Evolutionary conservation across 2,113 vertebrate species (phyloP), one percentile per base, ranked within the genome.

Genomic region (Tupaia chinensis): DNA sequence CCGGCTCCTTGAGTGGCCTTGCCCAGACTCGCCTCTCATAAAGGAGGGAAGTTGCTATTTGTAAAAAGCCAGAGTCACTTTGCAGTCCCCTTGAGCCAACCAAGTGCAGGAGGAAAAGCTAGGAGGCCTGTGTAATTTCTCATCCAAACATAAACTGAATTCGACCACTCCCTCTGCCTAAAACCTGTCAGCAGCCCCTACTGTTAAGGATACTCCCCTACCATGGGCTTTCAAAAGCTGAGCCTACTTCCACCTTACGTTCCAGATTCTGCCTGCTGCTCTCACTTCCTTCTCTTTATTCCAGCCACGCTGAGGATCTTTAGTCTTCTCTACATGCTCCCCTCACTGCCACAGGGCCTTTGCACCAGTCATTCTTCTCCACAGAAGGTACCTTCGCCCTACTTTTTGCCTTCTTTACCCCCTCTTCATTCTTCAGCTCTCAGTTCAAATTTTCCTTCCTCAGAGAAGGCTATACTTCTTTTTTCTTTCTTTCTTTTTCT

Each of bases 61-160:
- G n/a, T 29, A 87, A 96, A 84, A 85, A 77, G 3, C 63, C 77
- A 65, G 77, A 79, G 85, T 93, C 85, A 85, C 32, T 70, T 78
- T 58, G 61, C 65, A 85, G 65, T 93, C 53, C 22, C 13, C 58
- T 27, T 27, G 32, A 91, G 89, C 63, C 87, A 97, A 89, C 34
- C 60, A 25, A 68, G 63, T n/a, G 69, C 65, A n/a, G 16, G 22
- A 66, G 54, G 29, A 76, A 74, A 61, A 32, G 12, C 25, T 17
- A 44, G 58, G 70, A 94, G 76, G 65, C 54, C 27, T 60, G 8
- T 7, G 13, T 1, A 54, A 54, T 85, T 82, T 92, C 74, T 69
- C 63, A 82, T 69, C 84, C 66, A 80, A 96, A 60, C 65, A 77
- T 44, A 80, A 32, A 70, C 60, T 76, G 7, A 12, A 66, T 72